Evolutionary conservation across 2,797 vertebrate species (phyloP), one percentile per base, ranked within the genome.

Genomic region (Podarcis siculus): DNA sequence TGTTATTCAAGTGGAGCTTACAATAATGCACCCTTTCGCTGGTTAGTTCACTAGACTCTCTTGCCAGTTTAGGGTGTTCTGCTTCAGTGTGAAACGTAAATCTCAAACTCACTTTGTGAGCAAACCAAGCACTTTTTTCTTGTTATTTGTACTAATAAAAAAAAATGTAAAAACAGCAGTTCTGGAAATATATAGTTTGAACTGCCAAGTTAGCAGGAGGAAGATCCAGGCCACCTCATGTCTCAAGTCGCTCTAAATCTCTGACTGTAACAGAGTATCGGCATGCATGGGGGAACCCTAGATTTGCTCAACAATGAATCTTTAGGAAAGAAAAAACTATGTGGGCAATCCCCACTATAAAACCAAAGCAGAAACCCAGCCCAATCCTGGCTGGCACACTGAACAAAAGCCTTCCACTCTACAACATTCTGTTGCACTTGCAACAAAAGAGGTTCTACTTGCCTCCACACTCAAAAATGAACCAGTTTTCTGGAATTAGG

Each of bases 1-100:
- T 7, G 1, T 0, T 45, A 21, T 0, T 66, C 8, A 58, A 17
- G 78, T 66, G 61, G 30, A 45, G 45, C 42, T 58, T 82, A 81
- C n/a, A 86, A 27, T 42, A 86, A 69, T 42, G 23, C n/a, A 85
- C 32, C 27, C 45, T 23, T 86, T 69, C 10, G n/a, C 8, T 37
- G 27, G 55, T n/a, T 78, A 23, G 2, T 21, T 5, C 55, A 64
- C 0, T 3, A n/a, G 49, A 21, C 55, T n/a, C 6, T 0, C 0
- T 0, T 32, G 61, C 73, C 21, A n/a, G 4, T 0, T 3, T 37
- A 19, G 42, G 12, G 15, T 27, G 8, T 15, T 0, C 2, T 42
- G 67, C n/a, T 25, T 79, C 30, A 45, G 12, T 9, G 73, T 55
- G 37, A 83, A 84, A 49, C 61, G 87, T 71, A 78, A 67, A 81